phyloP scores from a whole-genome alignment of 2,888 invertebrate species.

The Minunthozetes semirufus region DNA sequence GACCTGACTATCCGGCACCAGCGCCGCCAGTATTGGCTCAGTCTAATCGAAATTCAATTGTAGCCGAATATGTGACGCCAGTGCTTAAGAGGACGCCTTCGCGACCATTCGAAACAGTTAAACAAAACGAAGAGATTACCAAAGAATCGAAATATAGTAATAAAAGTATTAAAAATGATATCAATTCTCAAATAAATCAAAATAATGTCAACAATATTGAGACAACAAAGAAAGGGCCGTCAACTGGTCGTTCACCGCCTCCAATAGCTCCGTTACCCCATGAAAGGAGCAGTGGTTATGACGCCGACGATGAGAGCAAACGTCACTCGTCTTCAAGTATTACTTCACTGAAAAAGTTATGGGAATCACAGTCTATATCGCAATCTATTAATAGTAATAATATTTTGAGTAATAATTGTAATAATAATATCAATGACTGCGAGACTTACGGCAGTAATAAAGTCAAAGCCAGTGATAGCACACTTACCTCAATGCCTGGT shows the following conservation, averaged over 20 bases:
- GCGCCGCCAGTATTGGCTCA: constrained; percentile 26
- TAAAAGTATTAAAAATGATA: background rate
- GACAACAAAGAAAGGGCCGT: background rate
- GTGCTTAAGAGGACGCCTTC: constrained; percentile 31
- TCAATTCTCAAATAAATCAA: background rate
- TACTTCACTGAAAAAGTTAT: constrained; percentile 80
- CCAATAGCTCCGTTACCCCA: constrained; percentile 24
- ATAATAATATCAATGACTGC: constrained; percentile 39
- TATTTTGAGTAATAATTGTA: constrained; percentile 26
- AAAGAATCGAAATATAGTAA: constrained; percentile 14
- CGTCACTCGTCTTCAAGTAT: constrained; percentile 86
- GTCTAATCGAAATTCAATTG: constrained; percentile 29
- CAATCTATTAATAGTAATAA: constrained; percentile 41
- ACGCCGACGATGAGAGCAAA: constrained; percentile 66
- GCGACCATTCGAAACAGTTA: constrained; percentile 23
- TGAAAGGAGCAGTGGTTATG: constrained; percentile 38
- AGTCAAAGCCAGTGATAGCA: constrained; percentile 17
- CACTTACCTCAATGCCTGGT: constrained; percentile 26
- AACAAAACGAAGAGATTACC: background rate
- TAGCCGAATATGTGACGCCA: constrained; percentile 36
- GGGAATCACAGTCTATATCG: constrained; percentile 64
- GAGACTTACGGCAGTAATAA: constrained; percentile 35
- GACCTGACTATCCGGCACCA: constrained; percentile 37
- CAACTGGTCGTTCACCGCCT: background rate
- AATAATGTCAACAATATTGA: background rate